phyloP scores from a whole-genome alignment of 1,140 invertebrate species.

The Tribolium madens region DNA sequence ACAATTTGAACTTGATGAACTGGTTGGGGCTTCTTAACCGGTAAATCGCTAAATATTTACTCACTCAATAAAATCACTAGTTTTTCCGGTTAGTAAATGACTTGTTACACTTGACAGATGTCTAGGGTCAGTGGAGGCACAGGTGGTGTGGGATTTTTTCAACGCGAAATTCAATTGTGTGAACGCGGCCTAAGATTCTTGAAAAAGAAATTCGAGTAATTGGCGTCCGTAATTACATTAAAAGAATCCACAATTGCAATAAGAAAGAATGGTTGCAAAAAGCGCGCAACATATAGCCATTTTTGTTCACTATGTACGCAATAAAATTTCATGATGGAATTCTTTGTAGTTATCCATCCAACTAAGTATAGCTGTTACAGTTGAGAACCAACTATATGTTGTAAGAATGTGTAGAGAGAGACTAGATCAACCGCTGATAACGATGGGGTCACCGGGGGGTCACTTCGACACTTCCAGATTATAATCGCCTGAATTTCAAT shows the following conservation, averaged over 20 bases:
- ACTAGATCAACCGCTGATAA: constrained; percentile 46
- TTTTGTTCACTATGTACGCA: constrained; percentile 51
- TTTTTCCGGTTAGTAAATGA: constrained; percentile 51
- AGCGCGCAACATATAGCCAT: constrained; percentile 46
- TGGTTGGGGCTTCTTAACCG: constrained; percentile 48
- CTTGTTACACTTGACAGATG: constrained; percentile 47
- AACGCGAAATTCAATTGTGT: constrained; percentile 5
- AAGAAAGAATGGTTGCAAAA: constrained; percentile 51
- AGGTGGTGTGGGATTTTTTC: not conserved
- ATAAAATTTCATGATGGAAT: constrained; percentile 56
- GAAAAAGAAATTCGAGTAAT: constrained; percentile 51
- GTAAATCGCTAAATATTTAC: constrained; percentile 50
- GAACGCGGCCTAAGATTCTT: constrained; percentile 33
- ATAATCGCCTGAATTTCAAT: constrained; percentile 46
- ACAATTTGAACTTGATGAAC: constrained; percentile 52
- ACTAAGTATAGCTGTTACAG: constrained; percentile 49
- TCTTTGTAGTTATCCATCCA: constrained; percentile 50
- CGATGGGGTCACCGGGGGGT: constrained; percentile 44
- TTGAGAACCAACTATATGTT: constrained; percentile 47
- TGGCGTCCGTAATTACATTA: constrained; percentile 52
- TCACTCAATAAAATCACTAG: constrained; percentile 49
- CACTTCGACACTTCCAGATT: constrained; percentile 49
- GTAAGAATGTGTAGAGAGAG: constrained; percentile 49
- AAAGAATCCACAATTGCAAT: constrained; percentile 52
- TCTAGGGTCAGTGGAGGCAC: constrained; percentile 37